Percentiles rank a stretch among this genome's conserved stretches.
Conservation (phyloP, 2,888 invertebrate genomes). For the Parnassius mnemosyne region DNA sequence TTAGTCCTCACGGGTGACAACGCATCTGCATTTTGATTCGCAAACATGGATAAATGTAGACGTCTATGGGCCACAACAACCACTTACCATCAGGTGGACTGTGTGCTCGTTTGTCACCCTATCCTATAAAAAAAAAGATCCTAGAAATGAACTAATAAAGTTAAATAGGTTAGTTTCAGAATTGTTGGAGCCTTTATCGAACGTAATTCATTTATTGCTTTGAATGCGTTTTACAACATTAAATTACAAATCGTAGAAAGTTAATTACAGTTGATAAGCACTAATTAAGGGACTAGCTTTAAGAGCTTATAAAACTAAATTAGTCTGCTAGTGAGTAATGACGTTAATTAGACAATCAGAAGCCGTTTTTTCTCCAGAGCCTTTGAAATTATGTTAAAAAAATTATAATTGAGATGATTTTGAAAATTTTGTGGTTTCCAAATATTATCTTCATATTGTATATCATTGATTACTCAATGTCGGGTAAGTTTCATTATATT, state of each 20-base stretch:
- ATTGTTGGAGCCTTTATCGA: no score
- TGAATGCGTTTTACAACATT: background rate
- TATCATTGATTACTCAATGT: slow-evolving; percentile 1
- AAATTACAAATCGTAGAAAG: background rate
- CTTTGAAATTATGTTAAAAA: slow-evolving; percentile 6
- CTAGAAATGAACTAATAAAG: no score
- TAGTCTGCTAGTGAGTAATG: slow-evolving; percentile 4
- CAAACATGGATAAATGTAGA: no score
- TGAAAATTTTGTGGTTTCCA: background rate
- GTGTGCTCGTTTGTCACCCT: no score
- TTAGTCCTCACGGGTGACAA: no score
- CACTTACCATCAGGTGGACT: no score
- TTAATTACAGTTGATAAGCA: slow-evolving; percentile 6
- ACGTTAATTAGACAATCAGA: background rate
- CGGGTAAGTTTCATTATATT: slow-evolving; percentile 12
- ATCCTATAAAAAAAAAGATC: no score
- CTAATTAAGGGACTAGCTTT: slow-evolving; percentile 6
- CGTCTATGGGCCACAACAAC: no score
- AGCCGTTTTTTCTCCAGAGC: background rate
- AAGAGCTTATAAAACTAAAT: slow-evolving; percentile 13
- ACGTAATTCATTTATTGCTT: no score
- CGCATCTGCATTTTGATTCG: no score
- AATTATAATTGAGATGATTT: slow-evolving; percentile 13
- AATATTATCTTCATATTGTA: slow-evolving; percentile 5
- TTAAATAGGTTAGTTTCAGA: no score